Evolutionary conservation across 2,888 invertebrate species (phyloP).

Genomic region (Eurytoma californica): DNA sequence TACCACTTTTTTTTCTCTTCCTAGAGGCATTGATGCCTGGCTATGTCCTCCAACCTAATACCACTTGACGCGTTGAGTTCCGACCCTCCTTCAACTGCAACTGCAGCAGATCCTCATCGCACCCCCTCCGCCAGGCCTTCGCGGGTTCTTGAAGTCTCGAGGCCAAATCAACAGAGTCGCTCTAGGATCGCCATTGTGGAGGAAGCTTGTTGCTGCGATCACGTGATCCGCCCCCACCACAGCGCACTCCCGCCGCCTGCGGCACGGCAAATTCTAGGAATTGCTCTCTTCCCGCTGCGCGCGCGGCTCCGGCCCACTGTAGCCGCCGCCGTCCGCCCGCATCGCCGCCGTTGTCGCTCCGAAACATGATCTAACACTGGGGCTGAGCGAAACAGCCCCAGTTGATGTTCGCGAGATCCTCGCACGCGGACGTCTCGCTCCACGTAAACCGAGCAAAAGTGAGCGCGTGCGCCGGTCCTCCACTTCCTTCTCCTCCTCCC

Average conservation of each 20-base stretch:
- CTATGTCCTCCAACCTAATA: too few relatives aligned
- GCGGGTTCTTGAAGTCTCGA: background rate
- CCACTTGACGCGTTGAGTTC: too few relatives aligned
- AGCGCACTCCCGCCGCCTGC: slow-evolving; percentile 66
- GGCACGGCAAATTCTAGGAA: slow-evolving; percentile 69
- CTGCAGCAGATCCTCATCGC: background rate
- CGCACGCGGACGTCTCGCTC: slow-evolving; percentile 35
- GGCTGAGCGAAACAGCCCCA: slow-evolving; percentile 13
- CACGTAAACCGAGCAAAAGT: too few relatives aligned
- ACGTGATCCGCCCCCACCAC: slow-evolving; percentile 61
- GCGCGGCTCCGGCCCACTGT: slow-evolving; percentile 44
- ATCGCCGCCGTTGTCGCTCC: background rate
- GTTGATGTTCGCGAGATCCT: slow-evolving; percentile 47
- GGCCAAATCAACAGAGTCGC: background rate
- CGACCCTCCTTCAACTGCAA: background rate
- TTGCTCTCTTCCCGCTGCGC: slow-evolving; percentile 57
- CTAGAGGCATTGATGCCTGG: too few relatives aligned
- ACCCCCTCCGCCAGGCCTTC: background rate
- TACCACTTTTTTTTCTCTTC: too few relatives aligned
- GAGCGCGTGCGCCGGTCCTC: slow-evolving; percentile 49
- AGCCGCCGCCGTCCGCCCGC: slow-evolving; percentile 23
- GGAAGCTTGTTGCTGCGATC: slow-evolving; percentile 50
- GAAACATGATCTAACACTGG: too few relatives aligned
- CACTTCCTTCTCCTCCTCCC: slow-evolving; percentile 48
- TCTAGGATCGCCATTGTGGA: slow-evolving; percentile 24